A percentile compares a stretch with the other conserved stretches of the same genome.
Evolutionary conservation across 2,888 invertebrate genomes (phyloP).

Genomic region (Heliconius charithonia): DNA sequence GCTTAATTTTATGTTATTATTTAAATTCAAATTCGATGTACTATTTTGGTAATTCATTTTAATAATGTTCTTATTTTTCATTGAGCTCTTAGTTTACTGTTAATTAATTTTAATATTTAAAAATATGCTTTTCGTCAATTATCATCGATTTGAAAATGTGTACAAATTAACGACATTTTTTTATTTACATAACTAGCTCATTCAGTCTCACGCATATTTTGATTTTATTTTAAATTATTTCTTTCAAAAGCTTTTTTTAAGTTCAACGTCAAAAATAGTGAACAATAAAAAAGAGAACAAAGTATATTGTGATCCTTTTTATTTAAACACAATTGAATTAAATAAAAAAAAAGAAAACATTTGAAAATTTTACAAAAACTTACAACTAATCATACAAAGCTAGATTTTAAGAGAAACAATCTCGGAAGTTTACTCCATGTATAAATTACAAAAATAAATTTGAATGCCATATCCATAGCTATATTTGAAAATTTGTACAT

Average conservation of each 20-base stretch:
- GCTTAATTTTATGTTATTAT: background rate
- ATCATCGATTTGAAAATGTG: background rate
- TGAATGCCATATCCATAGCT: conserved; percentile 5
- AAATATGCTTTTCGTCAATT: background rate
- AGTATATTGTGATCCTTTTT: conserved; percentile 15
- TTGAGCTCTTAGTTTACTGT: background rate
- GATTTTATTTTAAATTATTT: background rate
- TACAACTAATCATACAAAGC: conserved; percentile 18
- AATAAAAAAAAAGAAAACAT: conserved; percentile 1
- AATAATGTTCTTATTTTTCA: background rate
- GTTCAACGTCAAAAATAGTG: background rate
- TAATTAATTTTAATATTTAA: background rate
- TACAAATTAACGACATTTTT: background rate
- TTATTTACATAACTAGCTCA: background rate
- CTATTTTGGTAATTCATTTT: background rate
- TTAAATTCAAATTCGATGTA: conserved; percentile 14
- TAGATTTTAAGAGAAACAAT: conserved; percentile 17
- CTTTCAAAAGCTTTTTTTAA: background rate
- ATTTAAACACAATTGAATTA: conserved; percentile 21
- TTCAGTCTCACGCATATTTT: background rate
- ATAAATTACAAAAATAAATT: conserved; percentile 22
- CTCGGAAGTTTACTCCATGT: conserved; percentile 7
- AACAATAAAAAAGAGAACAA: conserved; percentile 25
- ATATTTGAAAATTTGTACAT: conserved; percentile 20
- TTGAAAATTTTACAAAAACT: conserved; percentile 3